phyloP scores from a whole-genome alignment of 2,888 invertebrate genomes.

The Trissonchulus latispiculum region DNA sequence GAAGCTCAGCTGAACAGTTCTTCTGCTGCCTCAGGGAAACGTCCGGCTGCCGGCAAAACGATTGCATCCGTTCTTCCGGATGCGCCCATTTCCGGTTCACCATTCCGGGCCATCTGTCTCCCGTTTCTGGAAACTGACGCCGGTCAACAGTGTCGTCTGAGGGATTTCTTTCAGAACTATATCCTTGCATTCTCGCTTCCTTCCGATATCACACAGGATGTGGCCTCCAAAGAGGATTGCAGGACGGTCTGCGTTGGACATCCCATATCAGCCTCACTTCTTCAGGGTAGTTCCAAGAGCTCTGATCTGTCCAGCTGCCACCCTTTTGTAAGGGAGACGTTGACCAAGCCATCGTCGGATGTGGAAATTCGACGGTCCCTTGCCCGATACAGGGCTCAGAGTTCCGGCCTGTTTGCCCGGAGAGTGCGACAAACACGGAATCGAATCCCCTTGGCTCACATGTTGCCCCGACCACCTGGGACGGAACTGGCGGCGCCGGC shows the following conservation, averaged over 20 bases:
- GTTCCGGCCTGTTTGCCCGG: constrained; percentile 55
- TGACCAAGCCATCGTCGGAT: constrained; percentile 49
- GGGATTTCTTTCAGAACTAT: constrained; percentile 41
- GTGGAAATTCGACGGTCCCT: constrained; percentile 62
- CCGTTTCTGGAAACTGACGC: constrained; percentile 77
- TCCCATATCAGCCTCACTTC: constrained; percentile 76
- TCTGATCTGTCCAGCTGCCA: constrained; percentile 47
- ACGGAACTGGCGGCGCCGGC: too few species aligned
- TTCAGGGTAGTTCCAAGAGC: constrained; percentile 54
- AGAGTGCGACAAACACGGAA: too few species aligned
- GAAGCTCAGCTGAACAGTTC: constrained; percentile 1
- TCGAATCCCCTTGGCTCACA: too few species aligned
- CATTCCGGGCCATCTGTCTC: constrained; percentile 67
- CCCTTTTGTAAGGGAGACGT: neutral
- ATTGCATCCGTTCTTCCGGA: constrained; percentile 27
- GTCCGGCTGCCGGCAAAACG: neutral
- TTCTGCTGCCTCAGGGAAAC: neutral
- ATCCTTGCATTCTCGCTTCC: neutral
- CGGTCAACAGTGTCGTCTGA: constrained; percentile 59
- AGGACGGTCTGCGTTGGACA: constrained; percentile 71
- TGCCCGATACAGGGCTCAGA: constrained; percentile 75
- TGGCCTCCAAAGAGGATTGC: too few species aligned
- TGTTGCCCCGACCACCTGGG: too few species aligned
- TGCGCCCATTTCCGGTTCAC: constrained; percentile 64
- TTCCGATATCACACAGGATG: neutral